phyloP scores from a whole-genome alignment of 1,140 invertebrate species.

The Megalopta genalis region DNA sequence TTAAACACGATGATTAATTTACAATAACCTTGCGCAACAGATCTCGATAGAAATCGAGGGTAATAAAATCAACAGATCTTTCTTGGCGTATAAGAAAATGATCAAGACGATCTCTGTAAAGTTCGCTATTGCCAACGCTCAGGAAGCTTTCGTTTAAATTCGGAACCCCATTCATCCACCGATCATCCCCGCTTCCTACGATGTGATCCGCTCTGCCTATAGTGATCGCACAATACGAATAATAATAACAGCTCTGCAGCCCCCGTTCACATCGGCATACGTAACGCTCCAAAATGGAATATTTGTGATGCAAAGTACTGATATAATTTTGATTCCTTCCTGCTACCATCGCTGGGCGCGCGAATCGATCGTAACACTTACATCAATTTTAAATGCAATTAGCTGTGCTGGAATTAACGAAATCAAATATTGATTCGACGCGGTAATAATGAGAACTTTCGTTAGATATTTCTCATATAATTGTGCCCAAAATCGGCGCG shows the following conservation, averaged over 20 bases:
- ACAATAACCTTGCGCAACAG: too few species aligned
- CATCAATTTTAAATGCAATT: too few species aligned
- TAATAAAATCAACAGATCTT: too few species aligned
- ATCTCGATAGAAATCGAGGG: too few species aligned
- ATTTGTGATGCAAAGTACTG: not conserved
- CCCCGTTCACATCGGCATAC: not conserved
- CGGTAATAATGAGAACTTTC: too few species aligned
- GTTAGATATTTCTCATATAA: too few species aligned
- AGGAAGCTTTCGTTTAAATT: not conserved
- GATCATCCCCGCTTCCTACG: not conserved
- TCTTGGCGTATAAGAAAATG: too few species aligned
- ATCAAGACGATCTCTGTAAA: not conserved
- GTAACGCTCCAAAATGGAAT: slow-evolving; percentile 9
- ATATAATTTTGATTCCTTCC: slow-evolving; percentile 15
- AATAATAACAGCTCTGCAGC: slow-evolving; percentile 9
- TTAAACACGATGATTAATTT: too few species aligned
- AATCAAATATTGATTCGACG: too few species aligned
- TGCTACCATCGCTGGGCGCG: not conserved
- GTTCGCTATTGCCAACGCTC: not conserved
- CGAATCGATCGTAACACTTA: slow-evolving; percentile 3
- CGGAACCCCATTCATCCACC: not conserved
- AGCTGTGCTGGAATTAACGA: too few species aligned
- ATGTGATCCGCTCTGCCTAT: not conserved
- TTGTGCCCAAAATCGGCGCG: too few species aligned
- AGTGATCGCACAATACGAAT: slow-evolving; percentile 1